Percentiles rank a stretch among this genome's conserved stretches.
phyloP scores from a whole-genome alignment of 2,797 vertebrate species.

The Vireo griseus region DNA sequence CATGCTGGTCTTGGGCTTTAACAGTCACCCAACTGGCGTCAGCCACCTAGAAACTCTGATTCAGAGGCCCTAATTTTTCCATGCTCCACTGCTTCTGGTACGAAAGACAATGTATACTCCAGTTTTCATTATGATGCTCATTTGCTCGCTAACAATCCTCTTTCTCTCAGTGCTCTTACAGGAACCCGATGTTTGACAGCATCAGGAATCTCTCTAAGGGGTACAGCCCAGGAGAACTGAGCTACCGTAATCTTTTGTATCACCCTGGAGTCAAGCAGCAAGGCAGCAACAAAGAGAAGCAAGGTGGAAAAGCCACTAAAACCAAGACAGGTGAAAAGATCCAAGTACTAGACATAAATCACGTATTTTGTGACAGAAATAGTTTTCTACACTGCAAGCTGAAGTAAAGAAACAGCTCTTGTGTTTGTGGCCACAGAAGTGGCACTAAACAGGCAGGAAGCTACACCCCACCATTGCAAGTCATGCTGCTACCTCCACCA shows the following conservation, averaged over 20 bases:
- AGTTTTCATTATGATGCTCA: background rate
- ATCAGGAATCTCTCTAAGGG: background rate
- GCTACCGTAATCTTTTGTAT: background rate
- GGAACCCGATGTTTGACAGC: background rate
- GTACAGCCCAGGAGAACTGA: background rate
- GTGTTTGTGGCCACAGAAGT: background rate
- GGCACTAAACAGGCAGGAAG: background rate
- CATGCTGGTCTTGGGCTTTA: background rate
- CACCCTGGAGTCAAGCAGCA: background rate
- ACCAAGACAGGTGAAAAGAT: background rate
- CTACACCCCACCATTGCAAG: background rate
- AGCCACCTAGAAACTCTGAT: background rate
- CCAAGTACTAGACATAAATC: background rate
- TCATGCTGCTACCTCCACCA: background rate
- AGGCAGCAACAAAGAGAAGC: background rate
- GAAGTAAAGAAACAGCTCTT: background rate
- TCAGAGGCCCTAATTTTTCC: background rate
- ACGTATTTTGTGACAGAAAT: background rate
- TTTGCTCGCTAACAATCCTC: background rate
- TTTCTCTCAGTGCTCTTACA: background rate
- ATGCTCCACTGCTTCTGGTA: background rate
- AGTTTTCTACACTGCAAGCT: background rate
- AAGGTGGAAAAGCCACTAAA: background rate
- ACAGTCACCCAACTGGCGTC: background rate
- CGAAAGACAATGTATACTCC: background rate